These are phyloP conservation scores for Eutrigla gurnardus DNA, from an alignment of 2,797 vertebrate species.

Conservation along the genomic window DNA sequence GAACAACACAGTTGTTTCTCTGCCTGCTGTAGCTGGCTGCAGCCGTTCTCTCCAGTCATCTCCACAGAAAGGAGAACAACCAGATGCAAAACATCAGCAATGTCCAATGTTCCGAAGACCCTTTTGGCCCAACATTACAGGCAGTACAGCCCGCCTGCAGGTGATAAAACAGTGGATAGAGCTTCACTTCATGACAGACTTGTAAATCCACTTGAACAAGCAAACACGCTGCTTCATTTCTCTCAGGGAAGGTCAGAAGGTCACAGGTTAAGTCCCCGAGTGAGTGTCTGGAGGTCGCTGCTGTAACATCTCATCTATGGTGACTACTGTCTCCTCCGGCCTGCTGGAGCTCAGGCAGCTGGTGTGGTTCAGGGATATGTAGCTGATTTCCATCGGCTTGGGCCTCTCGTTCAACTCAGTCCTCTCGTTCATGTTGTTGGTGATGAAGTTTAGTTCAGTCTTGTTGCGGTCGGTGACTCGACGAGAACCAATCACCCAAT, in stretches of 20 bases:
- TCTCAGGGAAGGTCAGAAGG: conserved; percentile 3
- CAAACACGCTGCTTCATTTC: conserved; percentile 44
- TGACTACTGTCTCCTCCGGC: conserved; percentile 84
- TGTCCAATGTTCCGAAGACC: conserved; percentile 18
- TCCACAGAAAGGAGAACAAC: conserved; percentile 24
- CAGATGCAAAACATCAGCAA: conserved; percentile 17
- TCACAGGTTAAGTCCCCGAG: conserved; percentile 63
- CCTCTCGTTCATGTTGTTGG: conserved; percentile 79
- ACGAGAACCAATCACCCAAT: conserved; percentile 85
- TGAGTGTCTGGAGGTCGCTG: conserved; percentile 77
- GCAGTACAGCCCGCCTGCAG: conserved; percentile 37
- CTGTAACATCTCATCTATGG: conserved; percentile 83
- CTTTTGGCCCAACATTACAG: conserved; percentile 22
- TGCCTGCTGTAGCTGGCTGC: conserved; percentile 12
- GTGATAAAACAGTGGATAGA: conserved; percentile 52
- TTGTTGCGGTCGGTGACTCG: conserved; percentile 81
- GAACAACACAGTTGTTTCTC: background rate
- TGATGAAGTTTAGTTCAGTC: conserved; percentile 86
- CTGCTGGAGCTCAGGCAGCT: conserved; percentile 43
- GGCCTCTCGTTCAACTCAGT: conserved; percentile 72
- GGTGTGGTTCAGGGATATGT: conserved; percentile 69
- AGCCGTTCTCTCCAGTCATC: background rate
- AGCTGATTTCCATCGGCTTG: conserved; percentile 65
- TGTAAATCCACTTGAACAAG: conserved; percentile 61
- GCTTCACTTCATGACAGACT: conserved; percentile 47